Percentiles rank a stretch among this genome's conserved stretches.
Conservation (phyloP, 2,888 invertebrate genomes). For the Heteropelma amictum region DNA sequence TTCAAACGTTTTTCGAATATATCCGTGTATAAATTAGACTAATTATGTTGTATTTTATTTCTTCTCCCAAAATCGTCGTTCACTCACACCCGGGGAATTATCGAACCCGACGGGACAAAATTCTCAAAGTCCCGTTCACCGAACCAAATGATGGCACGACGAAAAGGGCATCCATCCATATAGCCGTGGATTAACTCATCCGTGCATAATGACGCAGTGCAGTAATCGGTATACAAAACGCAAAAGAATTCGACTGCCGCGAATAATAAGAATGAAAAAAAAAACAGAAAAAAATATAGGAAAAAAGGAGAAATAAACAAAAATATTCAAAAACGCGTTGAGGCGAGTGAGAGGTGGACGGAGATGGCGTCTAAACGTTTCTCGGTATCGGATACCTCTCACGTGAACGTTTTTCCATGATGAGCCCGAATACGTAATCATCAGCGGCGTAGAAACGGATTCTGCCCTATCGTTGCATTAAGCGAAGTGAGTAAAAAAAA, state of each 20-base stretch:
- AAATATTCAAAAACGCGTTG: not conserved
- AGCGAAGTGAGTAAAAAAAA: constrained; percentile 9
- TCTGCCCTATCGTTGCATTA: constrained; percentile 24
- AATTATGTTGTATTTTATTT: too few relatives aligned
- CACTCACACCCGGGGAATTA: too few relatives aligned
- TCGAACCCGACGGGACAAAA: not conserved
- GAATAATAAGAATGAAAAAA: not conserved
- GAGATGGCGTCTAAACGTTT: constrained; percentile 31
- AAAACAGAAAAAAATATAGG: not conserved
- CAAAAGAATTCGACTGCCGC: not conserved
- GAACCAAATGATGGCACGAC: not conserved
- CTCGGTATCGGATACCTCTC: constrained; percentile 33
- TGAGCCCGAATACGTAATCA: constrained; percentile 28
- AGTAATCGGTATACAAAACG: not conserved
- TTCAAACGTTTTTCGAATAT: too few relatives aligned
- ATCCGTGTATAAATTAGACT: too few relatives aligned
- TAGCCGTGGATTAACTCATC: not conserved
- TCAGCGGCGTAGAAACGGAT: constrained; percentile 23
- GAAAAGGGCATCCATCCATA: constrained; percentile 6
- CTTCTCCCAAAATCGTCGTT: too few relatives aligned
- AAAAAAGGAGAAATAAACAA: not conserved
- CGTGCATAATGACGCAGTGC: too few relatives aligned
- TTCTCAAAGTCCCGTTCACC: not conserved
- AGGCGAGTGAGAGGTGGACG: not conserved
- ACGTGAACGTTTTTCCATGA: constrained; percentile 2